These are phyloP conservation scores for Magallana ariakensis DNA, from an alignment of 1,140 invertebrate genomes.

Conservation along the genomic window DNA sequence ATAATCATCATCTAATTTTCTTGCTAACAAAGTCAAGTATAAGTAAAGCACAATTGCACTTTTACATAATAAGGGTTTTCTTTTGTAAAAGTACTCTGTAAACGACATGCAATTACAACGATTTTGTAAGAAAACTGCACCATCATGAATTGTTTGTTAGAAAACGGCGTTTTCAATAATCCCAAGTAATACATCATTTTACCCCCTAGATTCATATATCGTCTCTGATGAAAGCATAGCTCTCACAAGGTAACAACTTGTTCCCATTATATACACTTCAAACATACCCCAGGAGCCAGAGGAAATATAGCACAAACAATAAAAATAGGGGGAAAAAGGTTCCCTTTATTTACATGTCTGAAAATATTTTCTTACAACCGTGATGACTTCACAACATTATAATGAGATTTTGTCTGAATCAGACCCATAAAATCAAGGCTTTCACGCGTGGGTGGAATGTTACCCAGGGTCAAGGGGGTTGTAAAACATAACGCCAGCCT, in stretches of 20 bases:
- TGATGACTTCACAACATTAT: conserved; percentile 19
- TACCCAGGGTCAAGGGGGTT: not conserved
- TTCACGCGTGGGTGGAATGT: conserved; percentile 7
- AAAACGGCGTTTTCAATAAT: not conserved
- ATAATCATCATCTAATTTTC: too few relatives aligned
- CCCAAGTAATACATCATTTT: not conserved
- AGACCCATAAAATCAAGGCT: not conserved
- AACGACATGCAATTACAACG: not conserved
- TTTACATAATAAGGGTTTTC: not conserved
- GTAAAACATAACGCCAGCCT: not conserved
- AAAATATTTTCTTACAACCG: conserved; percentile 9
- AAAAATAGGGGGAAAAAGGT: not conserved
- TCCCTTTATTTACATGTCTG: not conserved
- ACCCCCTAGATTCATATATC: conserved; percentile 10
- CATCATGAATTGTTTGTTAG: conserved; percentile 13
- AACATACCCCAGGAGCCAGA: conserved; percentile 15
- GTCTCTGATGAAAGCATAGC: not conserved
- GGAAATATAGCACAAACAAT: not conserved
- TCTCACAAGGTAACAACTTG: not conserved
- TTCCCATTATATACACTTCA: not conserved
- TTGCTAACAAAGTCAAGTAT: too few relatives aligned
- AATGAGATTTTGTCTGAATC: conserved; percentile 13
- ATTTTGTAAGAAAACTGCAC: conserved; percentile 12
- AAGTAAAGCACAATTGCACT: too few relatives aligned
- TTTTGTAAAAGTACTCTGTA: not conserved